A percentile compares a stretch with the other conserved stretches of the same genome.
Conservation (phyloP, 2,888 invertebrate genomes). For the Yponomeuta plumbellus region DNA sequence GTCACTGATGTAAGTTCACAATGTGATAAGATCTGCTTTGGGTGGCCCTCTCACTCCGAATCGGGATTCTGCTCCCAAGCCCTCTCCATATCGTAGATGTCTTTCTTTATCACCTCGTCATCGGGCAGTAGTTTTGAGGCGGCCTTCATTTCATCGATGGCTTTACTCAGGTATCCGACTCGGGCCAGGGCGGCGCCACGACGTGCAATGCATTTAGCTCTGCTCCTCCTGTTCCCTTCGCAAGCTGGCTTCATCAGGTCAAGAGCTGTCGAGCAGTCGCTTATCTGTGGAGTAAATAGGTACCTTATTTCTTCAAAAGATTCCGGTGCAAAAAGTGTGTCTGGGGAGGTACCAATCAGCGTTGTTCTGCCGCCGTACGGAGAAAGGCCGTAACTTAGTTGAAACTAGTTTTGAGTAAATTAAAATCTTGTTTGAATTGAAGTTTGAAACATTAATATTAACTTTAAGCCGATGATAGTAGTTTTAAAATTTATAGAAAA, state of each 20-base stretch:
- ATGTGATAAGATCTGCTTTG: no score
- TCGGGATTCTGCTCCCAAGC: constrained; percentile 88
- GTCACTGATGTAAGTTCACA: no score
- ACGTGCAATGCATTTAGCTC: constrained; percentile 84
- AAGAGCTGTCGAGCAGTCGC: constrained; percentile 80
- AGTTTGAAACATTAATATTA: no score
- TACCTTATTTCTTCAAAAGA: background rate
- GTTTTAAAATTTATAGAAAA: no score
- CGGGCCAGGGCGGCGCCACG: constrained; percentile 85
- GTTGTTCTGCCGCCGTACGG: no score
- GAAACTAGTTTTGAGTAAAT: no score
- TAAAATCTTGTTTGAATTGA: no score
- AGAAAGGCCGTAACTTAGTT: no score
- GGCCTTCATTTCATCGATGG: constrained; percentile 84
- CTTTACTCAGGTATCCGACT: constrained; percentile 81
- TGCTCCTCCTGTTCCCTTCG: constrained; percentile 80
- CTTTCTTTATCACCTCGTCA: constrained; percentile 77
- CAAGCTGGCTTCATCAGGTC: constrained; percentile 85
- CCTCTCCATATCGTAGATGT: constrained; percentile 83
- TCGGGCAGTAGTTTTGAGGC: constrained; percentile 81
- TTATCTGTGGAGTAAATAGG: constrained; percentile 37
- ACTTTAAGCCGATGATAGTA: no score
- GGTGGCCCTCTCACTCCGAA: constrained; percentile 38
- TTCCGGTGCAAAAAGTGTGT: no score
- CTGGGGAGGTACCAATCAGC: no score